Evolutionary conservation across 2,888 invertebrate species (phyloP), one percentile per base, ranked within the genome.

Genomic region (Listrodromus nycthemerus): DNA sequence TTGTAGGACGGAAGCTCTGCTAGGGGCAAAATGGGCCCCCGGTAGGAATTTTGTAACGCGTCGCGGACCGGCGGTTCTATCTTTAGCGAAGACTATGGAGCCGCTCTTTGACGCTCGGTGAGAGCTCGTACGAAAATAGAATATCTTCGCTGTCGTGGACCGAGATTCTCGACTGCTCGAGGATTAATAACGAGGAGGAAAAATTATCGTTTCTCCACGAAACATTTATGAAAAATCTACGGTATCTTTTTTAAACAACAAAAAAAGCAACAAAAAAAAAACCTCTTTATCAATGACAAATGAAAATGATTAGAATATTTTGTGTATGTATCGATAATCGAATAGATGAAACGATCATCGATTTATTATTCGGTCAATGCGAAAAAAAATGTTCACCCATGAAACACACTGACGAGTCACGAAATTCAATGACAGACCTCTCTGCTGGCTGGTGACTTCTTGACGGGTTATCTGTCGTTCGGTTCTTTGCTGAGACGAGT

Each of bases 381-480:
- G 45, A 55, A 13, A 19, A 41, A 71, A 70, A 71, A 19, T 71
- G 7, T 48, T 7, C 37, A 65, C 8, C 21, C 37, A 19, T 65
- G 21, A 37, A 37, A 24, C 33, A 45, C 73, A 65, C 65, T 61
- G 61, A n/a, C 19, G 33, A 63, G 16, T 70, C 45, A n/a, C 67
- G 63, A 82, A 80, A 84, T 71, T 74, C 70, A 76, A 78, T 76
- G 85, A 95, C 95, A 94, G 94, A 96, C 96, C 96, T 96, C 96
- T 95, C 94, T 96, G 96, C 94, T 96, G 96, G 90, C 95, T 94
- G 94, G 96, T 96, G 94, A 96, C 95, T 94, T 97, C 97, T 92
- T 93, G 93, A 73, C 96, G 95, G 90, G 96, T 96, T 94, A 96
- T 96, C 93, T 96, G 96, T 94, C 96, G 96, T 94, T 97, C 97